A percentile compares a stretch with the other conserved stretches of the same genome.
phyloP scores from a whole-genome alignment of 1,140 invertebrate species.

The Phortica variegata region DNA sequence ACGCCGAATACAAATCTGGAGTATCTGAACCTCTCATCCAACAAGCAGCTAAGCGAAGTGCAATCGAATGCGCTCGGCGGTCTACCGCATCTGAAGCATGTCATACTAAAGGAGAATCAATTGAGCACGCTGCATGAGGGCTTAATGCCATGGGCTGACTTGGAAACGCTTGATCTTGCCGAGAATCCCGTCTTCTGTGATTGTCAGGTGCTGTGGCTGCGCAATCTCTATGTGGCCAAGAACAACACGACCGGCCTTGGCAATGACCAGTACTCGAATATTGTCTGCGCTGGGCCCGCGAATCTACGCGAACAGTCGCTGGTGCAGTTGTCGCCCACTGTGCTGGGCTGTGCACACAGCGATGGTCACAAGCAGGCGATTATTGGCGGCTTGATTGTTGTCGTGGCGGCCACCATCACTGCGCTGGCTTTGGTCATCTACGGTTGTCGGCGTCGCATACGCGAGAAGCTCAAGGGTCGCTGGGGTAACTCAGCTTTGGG shows the following conservation, averaged over 20 bases:
- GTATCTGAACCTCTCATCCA: constrained; percentile 72
- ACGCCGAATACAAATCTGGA: constrained; percentile 79
- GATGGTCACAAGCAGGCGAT: constrained; percentile 76
- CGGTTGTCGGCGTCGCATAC: constrained; percentile 72
- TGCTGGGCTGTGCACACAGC: constrained; percentile 75
- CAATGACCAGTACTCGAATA: constrained; percentile 56
- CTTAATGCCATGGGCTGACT: constrained; percentile 74
- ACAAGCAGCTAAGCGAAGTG: constrained; percentile 70
- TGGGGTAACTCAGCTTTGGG: constrained; percentile 74
- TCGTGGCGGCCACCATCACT: constrained; percentile 67
- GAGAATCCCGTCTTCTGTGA: constrained; percentile 83
- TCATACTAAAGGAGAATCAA: constrained; percentile 77
- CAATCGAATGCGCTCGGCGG: constrained; percentile 76
- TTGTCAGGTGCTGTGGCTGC: constrained; percentile 77
- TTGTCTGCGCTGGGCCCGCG: constrained; percentile 73
- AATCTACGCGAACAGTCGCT: constrained; percentile 70
- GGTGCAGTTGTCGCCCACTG: constrained; percentile 68
- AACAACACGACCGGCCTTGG: constrained; percentile 64
- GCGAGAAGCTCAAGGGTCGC: constrained; percentile 78
- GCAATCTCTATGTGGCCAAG: constrained; percentile 70
- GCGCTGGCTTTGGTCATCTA: constrained; percentile 72
- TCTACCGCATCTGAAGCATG: constrained; percentile 72
- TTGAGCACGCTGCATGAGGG: constrained; percentile 73
- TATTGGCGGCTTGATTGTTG: constrained; percentile 71
- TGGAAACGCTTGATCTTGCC: constrained; percentile 74